phyloP scores from a whole-genome alignment of 2,888 invertebrate species.

The Polydrusus pterygomalis region DNA sequence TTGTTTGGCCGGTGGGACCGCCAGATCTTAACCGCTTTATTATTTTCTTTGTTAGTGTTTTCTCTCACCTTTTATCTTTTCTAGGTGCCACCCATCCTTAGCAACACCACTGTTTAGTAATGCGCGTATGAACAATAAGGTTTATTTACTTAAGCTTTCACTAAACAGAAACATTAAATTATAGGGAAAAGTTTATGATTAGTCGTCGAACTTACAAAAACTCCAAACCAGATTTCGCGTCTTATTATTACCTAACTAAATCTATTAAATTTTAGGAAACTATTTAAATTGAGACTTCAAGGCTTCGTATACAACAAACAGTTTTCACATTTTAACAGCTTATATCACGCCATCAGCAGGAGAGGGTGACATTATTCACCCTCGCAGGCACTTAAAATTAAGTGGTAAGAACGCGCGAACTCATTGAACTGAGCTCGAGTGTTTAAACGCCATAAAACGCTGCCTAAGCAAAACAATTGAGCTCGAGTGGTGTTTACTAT shows the following conservation, averaged over 20 bases:
- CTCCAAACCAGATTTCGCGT: no score
- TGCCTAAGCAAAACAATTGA: slow-evolving; percentile 49
- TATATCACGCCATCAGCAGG: background rate
- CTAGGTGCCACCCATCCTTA: no score
- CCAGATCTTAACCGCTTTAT: no score
- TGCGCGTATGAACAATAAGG: no score
- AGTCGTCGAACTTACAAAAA: no score
- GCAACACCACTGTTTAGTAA: no score
- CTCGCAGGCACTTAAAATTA: slow-evolving; percentile 25
- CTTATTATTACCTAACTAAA: background rate
- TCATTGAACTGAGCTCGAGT: slow-evolving; percentile 31
- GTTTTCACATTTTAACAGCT: slow-evolving; percentile 13
- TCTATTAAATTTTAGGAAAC: slow-evolving; percentile 6
- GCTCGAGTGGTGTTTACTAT: slow-evolving; percentile 38
- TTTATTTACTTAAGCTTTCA: no score
- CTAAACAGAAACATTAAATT: no score
- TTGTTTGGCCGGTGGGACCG: no score
- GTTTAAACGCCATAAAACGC: slow-evolving; percentile 47
- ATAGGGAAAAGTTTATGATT: no score
- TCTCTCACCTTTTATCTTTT: no score
- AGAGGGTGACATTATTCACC: slow-evolving; percentile 24
- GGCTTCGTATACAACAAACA: background rate
- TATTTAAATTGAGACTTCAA: background rate
- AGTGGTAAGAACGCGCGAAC: slow-evolving; percentile 34
- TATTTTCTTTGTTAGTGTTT: no score